phyloP scores from a whole-genome alignment of 2,888 invertebrate genomes.

The Rhogogaster chlorosoma region DNA sequence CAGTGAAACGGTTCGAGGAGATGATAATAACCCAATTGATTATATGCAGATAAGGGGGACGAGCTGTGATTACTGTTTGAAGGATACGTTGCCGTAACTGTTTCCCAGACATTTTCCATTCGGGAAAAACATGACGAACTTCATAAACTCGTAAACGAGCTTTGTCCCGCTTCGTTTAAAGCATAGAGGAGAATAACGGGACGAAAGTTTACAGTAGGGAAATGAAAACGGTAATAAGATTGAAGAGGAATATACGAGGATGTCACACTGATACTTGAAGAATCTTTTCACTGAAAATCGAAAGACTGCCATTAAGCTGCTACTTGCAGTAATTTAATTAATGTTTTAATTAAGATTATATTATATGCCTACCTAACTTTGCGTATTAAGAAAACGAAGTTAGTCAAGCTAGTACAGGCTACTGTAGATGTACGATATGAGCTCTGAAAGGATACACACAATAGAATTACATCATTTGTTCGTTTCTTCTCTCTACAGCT shows the following conservation, averaged over 20 bases:
- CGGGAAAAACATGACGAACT: not conserved
- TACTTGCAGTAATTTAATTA: not conserved
- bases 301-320: not conserved
- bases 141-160: not conserved
- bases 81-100: not conserved
- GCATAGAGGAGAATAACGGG: not conserved
- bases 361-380: not conserved
- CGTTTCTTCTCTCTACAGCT: not conserved
- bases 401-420: not conserved
- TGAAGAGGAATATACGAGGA: not conserved
- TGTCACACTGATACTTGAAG: not conserved
- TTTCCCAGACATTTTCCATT: not conserved
- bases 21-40: not conserved
- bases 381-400: not conserved
- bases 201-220: not conserved
- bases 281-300: not conserved
- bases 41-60: not conserved
- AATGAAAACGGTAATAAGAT: not conserved
- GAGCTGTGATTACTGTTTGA: not conserved
- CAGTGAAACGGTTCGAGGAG: not conserved
- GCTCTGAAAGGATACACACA: not conserved
- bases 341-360: not conserved
- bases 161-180: not conserved
- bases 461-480: not conserved
- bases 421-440: not conserved